Evolutionary conservation across 2,113 vertebrate genomes (phyloP).

Genomic region (Phalacrocorax brasilianus): DNA sequence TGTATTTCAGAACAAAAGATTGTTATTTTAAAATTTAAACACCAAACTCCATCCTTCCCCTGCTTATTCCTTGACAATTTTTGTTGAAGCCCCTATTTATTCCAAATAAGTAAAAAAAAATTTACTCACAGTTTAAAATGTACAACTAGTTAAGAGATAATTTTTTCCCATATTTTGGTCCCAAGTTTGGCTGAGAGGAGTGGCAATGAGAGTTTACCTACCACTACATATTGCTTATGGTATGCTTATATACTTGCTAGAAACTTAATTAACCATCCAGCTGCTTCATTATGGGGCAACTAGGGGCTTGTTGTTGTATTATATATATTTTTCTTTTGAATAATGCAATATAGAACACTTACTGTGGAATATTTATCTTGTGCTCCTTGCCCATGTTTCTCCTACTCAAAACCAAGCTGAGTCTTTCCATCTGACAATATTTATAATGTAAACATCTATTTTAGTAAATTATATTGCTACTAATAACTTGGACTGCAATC

Average conservation of each 20-base stretch:
- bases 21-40: not conserved
- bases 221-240: accelerated
- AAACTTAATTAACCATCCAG: not conserved
- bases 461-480: not conserved
- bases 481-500: slow-evolving; percentile 12
- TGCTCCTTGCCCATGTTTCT: not conserved
- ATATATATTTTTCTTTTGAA: not conserved
- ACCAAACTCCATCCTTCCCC: not conserved
- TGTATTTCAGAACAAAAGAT: not conserved
- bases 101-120: not conserved
- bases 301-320: not conserved
- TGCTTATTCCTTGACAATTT: not conserved
- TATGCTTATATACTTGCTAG: not conserved
- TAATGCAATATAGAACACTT: not conserved
- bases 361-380: not conserved
- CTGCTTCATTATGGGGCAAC: not conserved
- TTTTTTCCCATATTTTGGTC: not conserved
- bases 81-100: not conserved
- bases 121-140: not conserved
- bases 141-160: not conserved
- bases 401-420: not conserved
- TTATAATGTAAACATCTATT: slow-evolving; percentile 8
- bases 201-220: not conserved
- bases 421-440: not conserved
- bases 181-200: not conserved